A percentile compares a stretch with the other conserved stretches of the same genome.
phyloP scores from a whole-genome alignment of 2,888 invertebrate genomes.

The Listrodromus nycthemerus region DNA sequence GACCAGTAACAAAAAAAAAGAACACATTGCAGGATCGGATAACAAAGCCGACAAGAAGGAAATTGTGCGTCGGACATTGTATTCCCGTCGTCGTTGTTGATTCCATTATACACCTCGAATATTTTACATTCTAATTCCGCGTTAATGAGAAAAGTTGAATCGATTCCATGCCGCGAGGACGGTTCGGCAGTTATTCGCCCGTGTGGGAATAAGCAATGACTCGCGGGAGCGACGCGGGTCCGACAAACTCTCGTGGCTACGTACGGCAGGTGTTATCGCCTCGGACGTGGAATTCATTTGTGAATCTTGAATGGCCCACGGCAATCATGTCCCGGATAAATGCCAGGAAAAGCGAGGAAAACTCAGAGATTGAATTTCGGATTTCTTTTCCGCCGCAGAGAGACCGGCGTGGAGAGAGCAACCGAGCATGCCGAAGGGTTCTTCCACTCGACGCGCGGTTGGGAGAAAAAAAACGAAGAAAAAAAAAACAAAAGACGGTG shows the following conservation, averaged over 20 bases:
- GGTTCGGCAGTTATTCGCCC: conserved; percentile 30
- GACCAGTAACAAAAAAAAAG: background rate
- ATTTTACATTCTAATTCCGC: conserved; percentile 18
- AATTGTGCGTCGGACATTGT: background rate
- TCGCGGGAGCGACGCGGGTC: conserved; percentile 12
- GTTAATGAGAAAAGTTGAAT: conserved; percentile 78
- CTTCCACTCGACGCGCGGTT: conserved; percentile 19
- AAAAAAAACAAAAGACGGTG: background rate
- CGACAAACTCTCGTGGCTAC: background rate
- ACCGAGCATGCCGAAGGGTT: conserved; percentile 41
- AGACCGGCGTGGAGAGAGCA: conserved; percentile 1
- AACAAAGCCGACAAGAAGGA: background rate
- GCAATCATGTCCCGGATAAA: conserved; percentile 57
- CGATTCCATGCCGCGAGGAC: conserved; percentile 45
- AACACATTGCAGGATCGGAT: background rate
- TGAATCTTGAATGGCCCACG: conserved; percentile 62
- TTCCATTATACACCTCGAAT: background rate
- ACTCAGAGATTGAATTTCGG: conserved; percentile 33
- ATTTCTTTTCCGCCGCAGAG: conserved; percentile 29
- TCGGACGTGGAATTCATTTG: conserved; percentile 58
- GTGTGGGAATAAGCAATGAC: conserved; percentile 55
- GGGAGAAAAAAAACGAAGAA: background rate
- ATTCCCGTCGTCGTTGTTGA: background rate
- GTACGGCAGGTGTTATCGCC: conserved; percentile 38
- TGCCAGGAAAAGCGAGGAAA: conserved; percentile 19